These are phyloP conservation scores for Gryllus bimaculatus DNA, from an alignment of 1,140 invertebrate species.

Conservation along the genomic window DNA sequence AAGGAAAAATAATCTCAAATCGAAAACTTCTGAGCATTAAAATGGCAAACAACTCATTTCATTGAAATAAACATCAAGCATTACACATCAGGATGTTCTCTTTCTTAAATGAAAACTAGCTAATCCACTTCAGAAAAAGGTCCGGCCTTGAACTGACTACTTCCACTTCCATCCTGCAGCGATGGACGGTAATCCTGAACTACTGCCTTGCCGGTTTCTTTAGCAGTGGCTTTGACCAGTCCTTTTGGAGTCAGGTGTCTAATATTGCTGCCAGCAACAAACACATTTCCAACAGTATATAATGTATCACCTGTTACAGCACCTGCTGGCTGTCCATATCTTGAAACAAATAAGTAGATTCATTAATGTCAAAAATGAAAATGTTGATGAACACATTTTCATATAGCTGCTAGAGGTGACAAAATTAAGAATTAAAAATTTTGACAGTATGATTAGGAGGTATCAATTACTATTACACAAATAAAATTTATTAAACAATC, in stretches of 20 bases:
- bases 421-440: not conserved
- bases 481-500: too few species aligned
- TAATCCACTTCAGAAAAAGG: not conserved
- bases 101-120: not conserved
- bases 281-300: slow-evolving; percentile 52
- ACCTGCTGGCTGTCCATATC: slow-evolving; percentile 52
- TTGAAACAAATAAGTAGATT: slow-evolving; percentile 27
- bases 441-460: not conserved
- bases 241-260: slow-evolving; percentile 51
- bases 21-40: too few species aligned
- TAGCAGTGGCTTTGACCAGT: slow-evolving; percentile 51
- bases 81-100: too few species aligned
- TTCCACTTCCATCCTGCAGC: not conserved
- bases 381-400: too few species aligned
- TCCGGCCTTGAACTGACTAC: not conserved
- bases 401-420: not conserved
- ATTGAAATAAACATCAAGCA: too few species aligned
- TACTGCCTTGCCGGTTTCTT: slow-evolving; percentile 52
- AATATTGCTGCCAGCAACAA: slow-evolving; percentile 47
- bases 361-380: not conserved
- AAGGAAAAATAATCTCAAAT: too few species aligned
- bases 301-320: slow-evolving; percentile 47
- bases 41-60: too few species aligned
- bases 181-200: slow-evolving; percentile 34
- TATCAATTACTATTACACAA: not conserved